These are phyloP conservation scores for Leptothorax acervorum DNA, from an alignment of 2,888 invertebrate species.

Conservation along the genomic window DNA sequence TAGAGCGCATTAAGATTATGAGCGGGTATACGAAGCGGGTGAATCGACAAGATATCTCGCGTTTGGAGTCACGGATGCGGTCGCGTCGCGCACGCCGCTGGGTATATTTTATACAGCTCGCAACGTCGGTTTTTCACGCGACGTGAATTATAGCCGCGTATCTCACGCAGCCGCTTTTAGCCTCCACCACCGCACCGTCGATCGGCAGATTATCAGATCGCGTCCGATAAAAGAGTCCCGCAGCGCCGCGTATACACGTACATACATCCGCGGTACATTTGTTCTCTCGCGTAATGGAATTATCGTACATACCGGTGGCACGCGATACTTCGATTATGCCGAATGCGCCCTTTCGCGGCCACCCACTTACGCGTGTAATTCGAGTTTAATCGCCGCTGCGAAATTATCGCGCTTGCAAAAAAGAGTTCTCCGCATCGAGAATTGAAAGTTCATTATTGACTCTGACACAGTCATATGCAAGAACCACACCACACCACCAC, in stretches of 20 bases:
- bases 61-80: neutral
- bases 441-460: slow-evolving; percentile 14
- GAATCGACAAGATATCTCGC: slow-evolving; percentile 38
- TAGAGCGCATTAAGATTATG: neutral
- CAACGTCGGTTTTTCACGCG: slow-evolving; percentile 75
- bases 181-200: slow-evolving; percentile 56
- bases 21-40: neutral
- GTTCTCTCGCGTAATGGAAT: slow-evolving; percentile 80
- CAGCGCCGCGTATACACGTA: slow-evolving; percentile 61
- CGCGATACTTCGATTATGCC: slow-evolving; percentile 80
- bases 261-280: slow-evolving; percentile 69
- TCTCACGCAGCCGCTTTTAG: slow-evolving; percentile 73
- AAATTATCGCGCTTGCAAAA: slow-evolving; percentile 21
- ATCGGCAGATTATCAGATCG: slow-evolving; percentile 76
- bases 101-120: slow-evolving; percentile 67
- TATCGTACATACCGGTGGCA: slow-evolving; percentile 74
- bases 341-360: slow-evolving; percentile 70
- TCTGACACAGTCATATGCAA: neutral
- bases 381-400: slow-evolving; percentile 57
- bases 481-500: too few species aligned
- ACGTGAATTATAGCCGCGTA: slow-evolving; percentile 75
- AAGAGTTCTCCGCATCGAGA: neutral
- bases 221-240: slow-evolving; percentile 72
- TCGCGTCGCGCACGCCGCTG: slow-evolving; percentile 36
- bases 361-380: slow-evolving; percentile 53